Evolutionary conservation across 2,888 invertebrate genomes (phyloP), one percentile per base, ranked within the genome.

Genomic region (Timema cristinae): DNA sequence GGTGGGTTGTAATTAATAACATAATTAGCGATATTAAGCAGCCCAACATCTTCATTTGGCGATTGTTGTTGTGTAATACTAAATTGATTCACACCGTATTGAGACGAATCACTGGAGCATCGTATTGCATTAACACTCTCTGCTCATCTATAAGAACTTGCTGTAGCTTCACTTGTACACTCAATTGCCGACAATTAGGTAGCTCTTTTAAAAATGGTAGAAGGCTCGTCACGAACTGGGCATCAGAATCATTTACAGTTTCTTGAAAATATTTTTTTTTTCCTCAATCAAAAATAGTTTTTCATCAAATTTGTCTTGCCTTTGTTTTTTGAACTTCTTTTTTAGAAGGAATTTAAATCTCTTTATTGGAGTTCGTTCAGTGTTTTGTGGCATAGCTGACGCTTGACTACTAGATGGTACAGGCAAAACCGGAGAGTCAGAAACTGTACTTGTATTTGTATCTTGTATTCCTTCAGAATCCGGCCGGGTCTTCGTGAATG

Each of bases 251-350:
- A 48, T 63, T 63, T 16, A 63, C 9, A 6, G 16, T 63, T 63
- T 63, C 63, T 63, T 63, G 63, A 63, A 15, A 63, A 63, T 13
- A 63, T 32, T 63, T 32, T 63, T 63, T 32, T 63, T 6, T 63
- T 63, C 63, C 32, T 59, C n/a, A 59, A 13, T 59, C 59, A 5
- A 6, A 0, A 59, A 59, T 13, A 59, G 8, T 2, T 8, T 59
- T 8, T 11, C 59, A 32, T 59, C 59, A 48, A 63, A 47, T 15
- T n/a, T 1, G 13, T 16, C 63, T 32, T 63, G 63, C 63, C 32
- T 48, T 63, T 6, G 11, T 16, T 32, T 7, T 63, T 16, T 63
- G 8, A 32, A 11, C 13, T 32, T 15, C 10, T 15, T 15, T 63
- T 63, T 63, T 48, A 7, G 32, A 10, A 16, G 63, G 7, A 6